Conservation (phyloP, 1,140 invertebrate species). For the Schlechtendalia chinensis region DNA sequence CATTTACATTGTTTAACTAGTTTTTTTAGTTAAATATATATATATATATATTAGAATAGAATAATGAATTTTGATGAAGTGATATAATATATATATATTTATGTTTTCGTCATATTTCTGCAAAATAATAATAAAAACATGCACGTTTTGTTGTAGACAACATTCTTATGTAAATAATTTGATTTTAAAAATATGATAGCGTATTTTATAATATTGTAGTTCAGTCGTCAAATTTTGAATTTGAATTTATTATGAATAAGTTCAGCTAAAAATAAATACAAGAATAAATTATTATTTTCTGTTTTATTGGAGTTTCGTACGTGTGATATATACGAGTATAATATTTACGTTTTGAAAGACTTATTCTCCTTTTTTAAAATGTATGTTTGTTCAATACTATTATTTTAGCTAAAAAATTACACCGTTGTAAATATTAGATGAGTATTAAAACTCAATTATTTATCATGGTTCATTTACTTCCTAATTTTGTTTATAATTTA, state of each 20-base stretch:
- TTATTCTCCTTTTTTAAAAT: neutral
- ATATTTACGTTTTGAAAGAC: neutral
- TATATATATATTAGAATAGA: neutral
- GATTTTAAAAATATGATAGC: neutral
- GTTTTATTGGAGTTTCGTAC: too few relatives aligned
- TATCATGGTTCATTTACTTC: constrained; percentile 10
- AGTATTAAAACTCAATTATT: constrained; percentile 7
- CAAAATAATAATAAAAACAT: too few relatives aligned
- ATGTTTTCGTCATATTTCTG: too few relatives aligned
- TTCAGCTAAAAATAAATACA: neutral
- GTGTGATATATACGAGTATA: too few relatives aligned
- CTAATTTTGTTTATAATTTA: neutral
- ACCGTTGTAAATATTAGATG: too few relatives aligned
- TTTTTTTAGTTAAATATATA: neutral
- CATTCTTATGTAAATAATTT: neutral
- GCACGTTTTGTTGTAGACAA: too few relatives aligned
- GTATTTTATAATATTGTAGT: neutral
- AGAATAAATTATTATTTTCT: too few relatives aligned
- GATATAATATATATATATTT: neutral
- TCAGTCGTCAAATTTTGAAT: neutral
- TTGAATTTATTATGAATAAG: neutral
- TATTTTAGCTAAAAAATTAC: neutral
- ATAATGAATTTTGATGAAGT: neutral
- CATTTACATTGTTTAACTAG: neutral
- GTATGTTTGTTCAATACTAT: neutral